Conservation (phyloP, 2,888 invertebrate species). For the Sphinx pinastri region DNA sequence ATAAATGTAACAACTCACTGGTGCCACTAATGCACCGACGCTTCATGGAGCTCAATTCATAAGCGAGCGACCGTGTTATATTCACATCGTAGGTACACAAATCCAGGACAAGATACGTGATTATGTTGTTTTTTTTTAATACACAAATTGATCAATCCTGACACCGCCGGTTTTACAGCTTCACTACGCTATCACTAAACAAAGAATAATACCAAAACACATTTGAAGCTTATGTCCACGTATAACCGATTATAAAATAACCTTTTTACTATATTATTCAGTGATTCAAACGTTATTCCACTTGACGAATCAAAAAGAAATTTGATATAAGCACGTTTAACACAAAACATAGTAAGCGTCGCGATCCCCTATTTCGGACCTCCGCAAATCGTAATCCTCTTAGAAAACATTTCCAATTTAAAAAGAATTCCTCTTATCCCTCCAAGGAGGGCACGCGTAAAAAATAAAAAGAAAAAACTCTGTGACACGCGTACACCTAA, state of each 20-base stretch:
- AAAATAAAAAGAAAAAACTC: slow-evolving; percentile 80
- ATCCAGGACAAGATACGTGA: too few relatives aligned
- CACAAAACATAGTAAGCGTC: slow-evolving; percentile 65
- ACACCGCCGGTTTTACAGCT: too few relatives aligned
- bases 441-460: slow-evolving; percentile 80
- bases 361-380: slow-evolving; percentile 71
- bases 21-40: too few relatives aligned
- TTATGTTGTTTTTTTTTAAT: too few relatives aligned
- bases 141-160: too few relatives aligned
- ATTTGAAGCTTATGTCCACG: background rate
- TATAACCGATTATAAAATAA: background rate
- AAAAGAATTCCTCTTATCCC: slow-evolving; percentile 83
- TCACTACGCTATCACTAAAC: too few relatives aligned
- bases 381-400: slow-evolving; percentile 83
- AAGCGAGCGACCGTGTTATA: too few relatives aligned
- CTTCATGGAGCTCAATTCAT: too few relatives aligned
- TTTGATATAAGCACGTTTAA: slow-evolving; percentile 60
- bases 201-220: background rate
- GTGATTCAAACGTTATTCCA: slow-evolving; percentile 39
- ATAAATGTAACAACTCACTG: too few relatives aligned
- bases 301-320: slow-evolving; percentile 51
- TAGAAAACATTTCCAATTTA: slow-evolving; percentile 85
- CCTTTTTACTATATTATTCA: background rate
- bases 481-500: slow-evolving; percentile 68
- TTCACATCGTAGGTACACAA: too few relatives aligned